These are phyloP conservation scores for Ectemnius cavifrons DNA, from an alignment of 2,888 invertebrate species.

Conservation along the genomic window DNA sequence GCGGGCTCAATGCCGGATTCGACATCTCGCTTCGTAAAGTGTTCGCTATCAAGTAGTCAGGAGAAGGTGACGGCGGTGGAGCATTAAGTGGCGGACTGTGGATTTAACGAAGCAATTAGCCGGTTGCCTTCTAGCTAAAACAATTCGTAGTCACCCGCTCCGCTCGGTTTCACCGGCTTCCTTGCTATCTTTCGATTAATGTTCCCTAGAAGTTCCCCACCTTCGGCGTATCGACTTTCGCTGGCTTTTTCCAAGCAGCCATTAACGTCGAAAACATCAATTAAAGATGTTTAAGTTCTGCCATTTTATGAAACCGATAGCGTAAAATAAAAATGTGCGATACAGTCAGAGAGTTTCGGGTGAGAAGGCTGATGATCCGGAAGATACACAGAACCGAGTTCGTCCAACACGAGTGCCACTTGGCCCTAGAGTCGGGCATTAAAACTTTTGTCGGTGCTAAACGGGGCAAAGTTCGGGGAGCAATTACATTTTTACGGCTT, in stretches of 20 bases:
- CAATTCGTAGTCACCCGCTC: slow-evolving; percentile 23
- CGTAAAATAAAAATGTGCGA: too few species aligned
- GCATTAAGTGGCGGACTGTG: slow-evolving; percentile 34
- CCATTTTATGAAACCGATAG: too few species aligned
- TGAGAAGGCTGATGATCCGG: too few species aligned
- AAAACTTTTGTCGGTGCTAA: not conserved
- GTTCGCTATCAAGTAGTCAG: slow-evolving; percentile 1
- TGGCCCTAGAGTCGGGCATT: too few species aligned
- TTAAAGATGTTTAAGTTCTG: too few species aligned
- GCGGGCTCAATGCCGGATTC: not conserved
- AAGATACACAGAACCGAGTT: too few species aligned
- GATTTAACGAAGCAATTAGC: slow-evolving; percentile 44
- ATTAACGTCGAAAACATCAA: too few species aligned
- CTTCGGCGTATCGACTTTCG: not conserved
- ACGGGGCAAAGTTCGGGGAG: not conserved
- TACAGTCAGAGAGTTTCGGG: too few species aligned
- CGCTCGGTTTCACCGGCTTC: not conserved
- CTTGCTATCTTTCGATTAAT: too few species aligned
- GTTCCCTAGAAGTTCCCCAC: too few species aligned
- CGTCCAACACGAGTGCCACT: too few species aligned
- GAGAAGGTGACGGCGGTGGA: slow-evolving; percentile 1
- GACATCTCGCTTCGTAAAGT: not conserved
- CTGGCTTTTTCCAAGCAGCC: not conserved
- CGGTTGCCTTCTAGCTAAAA: slow-evolving; percentile 40
- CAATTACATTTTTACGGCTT: slow-evolving; percentile 35